Percentiles rank a stretch among this genome's conserved stretches.
These are phyloP conservation scores for Eupithecia subfuscata DNA, from an alignment of 2,888 invertebrate species.

Conservation along the genomic window DNA sequence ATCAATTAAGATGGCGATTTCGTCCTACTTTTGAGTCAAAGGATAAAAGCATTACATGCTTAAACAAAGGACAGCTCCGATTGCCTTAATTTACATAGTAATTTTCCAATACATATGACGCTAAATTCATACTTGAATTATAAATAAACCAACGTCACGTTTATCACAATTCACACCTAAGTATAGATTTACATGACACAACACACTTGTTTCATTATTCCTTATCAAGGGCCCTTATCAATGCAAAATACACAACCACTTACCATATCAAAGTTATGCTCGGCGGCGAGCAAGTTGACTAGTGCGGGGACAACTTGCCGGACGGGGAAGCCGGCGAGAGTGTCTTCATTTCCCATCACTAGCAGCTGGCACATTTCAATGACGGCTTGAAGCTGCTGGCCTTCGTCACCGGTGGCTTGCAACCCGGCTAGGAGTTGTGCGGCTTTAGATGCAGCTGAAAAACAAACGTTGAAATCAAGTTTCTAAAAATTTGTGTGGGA, in stretches of 20 bases:
- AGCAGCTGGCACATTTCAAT: constrained; percentile 99
- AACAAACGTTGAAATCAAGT: not conserved
- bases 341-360: constrained; percentile 99
- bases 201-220: constrained; percentile 1
- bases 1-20: not conserved
- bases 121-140: not conserved
- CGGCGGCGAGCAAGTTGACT: constrained; percentile 95
- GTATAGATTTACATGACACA: not conserved
- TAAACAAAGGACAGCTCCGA: not conserved
- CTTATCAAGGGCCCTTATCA: not conserved
- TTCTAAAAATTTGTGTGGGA: not conserved
- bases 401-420: constrained; percentile 97
- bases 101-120: not conserved
- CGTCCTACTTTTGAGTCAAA: not conserved
- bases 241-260: constrained; percentile 46
- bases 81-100: not conserved
- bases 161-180: not conserved
- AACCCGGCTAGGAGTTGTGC: constrained; percentile 96
- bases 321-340: constrained; percentile 98
- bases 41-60: constrained; percentile 1
- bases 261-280: constrained; percentile 99
- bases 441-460: constrained; percentile 92
- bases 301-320: constrained; percentile 98
- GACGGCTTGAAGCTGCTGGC: constrained; percentile 97
- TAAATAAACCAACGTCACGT: constrained; percentile 1